These are phyloP conservation scores for Protosalanx chinensis DNA, from an alignment of 2,797 vertebrate species.

Conservation along the genomic window DNA sequence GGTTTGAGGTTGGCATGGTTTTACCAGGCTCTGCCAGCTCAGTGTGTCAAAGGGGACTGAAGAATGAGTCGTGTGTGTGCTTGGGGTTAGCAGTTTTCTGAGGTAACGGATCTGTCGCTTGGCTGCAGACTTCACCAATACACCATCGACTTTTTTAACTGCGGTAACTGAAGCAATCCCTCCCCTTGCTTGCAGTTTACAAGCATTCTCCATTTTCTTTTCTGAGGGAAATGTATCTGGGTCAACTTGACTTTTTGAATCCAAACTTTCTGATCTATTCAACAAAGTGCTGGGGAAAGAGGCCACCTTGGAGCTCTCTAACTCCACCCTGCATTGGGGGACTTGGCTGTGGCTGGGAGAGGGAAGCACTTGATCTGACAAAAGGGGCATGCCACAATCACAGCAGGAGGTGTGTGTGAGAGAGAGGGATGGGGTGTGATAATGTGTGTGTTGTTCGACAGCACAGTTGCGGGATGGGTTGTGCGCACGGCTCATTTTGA, in stretches of 20 bases:
- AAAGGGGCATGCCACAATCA: conserved; percentile 62
- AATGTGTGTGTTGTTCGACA: not conserved
- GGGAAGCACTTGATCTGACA: conserved; percentile 69
- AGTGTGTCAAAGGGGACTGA: no score
- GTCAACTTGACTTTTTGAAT: conserved; percentile 69
- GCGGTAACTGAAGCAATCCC: not conserved
- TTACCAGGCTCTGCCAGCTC: no score
- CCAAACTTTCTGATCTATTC: conserved; percentile 43
- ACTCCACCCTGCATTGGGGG: conserved; percentile 59
- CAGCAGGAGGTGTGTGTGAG: conserved; percentile 55
- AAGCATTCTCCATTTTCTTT: conserved; percentile 49
- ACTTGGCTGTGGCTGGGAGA: conserved; percentile 69
- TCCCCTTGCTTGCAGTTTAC: conserved; percentile 42
- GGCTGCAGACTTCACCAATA: no score
- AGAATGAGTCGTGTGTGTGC: no score
- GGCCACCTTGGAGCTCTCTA: conserved; percentile 58
- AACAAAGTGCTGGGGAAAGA: conserved; percentile 69
- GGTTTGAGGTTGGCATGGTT: no score
- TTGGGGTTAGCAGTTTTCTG: no score
- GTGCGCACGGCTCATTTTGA: conserved; percentile 44
- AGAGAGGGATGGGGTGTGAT: conserved; percentile 18
- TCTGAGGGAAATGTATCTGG: conserved; percentile 68
- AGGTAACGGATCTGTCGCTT: no score
- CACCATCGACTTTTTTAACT: no score
- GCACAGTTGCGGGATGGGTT: not conserved